Evolutionary conservation across 2,113 vertebrate genomes (phyloP).

Genomic region (Mustelus asterias): DNA sequence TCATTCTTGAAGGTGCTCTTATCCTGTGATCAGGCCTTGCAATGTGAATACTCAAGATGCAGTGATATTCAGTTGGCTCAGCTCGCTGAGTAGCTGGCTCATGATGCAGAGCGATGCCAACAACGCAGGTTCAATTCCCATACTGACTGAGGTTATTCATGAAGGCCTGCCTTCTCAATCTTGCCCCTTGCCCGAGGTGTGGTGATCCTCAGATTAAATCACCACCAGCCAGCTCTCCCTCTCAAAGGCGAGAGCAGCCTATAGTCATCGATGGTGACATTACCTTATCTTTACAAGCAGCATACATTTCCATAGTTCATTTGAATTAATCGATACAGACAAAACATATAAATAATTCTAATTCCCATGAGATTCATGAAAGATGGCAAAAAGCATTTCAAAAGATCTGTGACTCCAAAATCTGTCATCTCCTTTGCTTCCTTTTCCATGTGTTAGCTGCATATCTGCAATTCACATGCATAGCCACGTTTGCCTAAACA

Average conservation of each 20-base stretch:
- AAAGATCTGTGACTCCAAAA: neutral
- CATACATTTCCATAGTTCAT: neutral
- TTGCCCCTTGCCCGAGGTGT: too few relatives aligned
- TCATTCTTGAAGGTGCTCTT: neutral
- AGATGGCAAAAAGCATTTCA: neutral
- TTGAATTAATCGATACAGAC: neutral
- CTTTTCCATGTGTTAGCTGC: neutral
- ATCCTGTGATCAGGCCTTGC: neutral
- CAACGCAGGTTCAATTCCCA: too few relatives aligned
- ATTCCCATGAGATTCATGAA: neutral
- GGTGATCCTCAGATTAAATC: too few relatives aligned
- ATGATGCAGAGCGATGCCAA: too few relatives aligned
- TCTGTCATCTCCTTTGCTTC: neutral
- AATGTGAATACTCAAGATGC: neutral
- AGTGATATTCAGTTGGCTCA: neutral
- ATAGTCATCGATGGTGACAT: too few relatives aligned
- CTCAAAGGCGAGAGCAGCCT: too few relatives aligned
- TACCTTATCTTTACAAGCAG: neutral
- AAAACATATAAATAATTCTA: neutral
- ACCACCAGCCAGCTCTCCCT: too few relatives aligned
- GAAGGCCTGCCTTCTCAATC: too few relatives aligned
- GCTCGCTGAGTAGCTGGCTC: neutral
- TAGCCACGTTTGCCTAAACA: neutral
- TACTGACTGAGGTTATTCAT: too few relatives aligned
- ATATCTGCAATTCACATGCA: neutral